phyloP scores from a whole-genome alignment of 2,113 vertebrate species.

The Holacanthus passer region DNA sequence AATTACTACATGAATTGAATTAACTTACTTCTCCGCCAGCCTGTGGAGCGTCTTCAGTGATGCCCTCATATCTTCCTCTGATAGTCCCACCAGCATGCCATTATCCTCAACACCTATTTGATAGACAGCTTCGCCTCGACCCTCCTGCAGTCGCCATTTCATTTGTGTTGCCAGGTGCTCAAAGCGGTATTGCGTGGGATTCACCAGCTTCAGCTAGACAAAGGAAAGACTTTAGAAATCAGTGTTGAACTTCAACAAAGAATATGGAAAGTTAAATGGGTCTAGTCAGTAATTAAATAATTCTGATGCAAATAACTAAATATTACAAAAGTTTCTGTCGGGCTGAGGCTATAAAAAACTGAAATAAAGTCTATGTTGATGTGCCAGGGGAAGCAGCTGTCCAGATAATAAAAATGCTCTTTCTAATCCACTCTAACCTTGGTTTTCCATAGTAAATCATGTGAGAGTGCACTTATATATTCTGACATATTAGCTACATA shows the following conservation, averaged over 20 bases:
- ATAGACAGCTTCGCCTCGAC: slow-evolving; percentile 96
- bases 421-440: slow-evolving; percentile 53
- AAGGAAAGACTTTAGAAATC: slow-evolving; percentile 23
- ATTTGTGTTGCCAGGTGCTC: slow-evolving; percentile 99
- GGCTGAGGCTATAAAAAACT: not conserved
- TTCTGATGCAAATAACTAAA: not conserved
- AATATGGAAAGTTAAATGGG: not conserved
- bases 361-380: slow-evolving; percentile 19
- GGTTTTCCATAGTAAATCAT: slow-evolving; percentile 24
- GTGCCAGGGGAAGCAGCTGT: slow-evolving; percentile 25
- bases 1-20: too few relatives aligned
- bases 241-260: slow-evolving; percentile 1
- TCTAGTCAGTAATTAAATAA: not conserved
- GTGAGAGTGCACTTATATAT: not conserved
- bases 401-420: slow-evolving; percentile 49
- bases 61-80: slow-evolving; percentile 94
- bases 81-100: slow-evolving; percentile 94
- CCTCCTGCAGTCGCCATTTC: slow-evolving; percentile 99
- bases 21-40: slow-evolving; percentile 95
- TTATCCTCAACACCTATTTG: slow-evolving; percentile 99
- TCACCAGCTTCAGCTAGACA: slow-evolving; percentile 93
- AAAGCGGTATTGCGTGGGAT: slow-evolving; percentile 97
- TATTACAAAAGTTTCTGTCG: not conserved
- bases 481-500: not conserved
- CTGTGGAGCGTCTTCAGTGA: slow-evolving; percentile 94